Evolutionary conservation across 2,113 vertebrate genomes (phyloP), one percentile per base, ranked within the genome.

Genomic region (Naja naja): DNA sequence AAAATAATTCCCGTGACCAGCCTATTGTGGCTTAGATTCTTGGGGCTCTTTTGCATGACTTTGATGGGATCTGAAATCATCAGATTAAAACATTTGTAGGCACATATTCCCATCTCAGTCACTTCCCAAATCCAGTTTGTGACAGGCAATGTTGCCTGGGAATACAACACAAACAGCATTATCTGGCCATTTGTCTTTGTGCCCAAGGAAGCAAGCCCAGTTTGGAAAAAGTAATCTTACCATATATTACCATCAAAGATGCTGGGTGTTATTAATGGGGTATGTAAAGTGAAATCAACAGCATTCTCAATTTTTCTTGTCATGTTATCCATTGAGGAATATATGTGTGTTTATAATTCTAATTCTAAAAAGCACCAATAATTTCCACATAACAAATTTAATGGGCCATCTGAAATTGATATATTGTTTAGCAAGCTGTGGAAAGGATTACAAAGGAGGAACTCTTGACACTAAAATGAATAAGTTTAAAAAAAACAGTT

Each of bases 301-400:
- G 86, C 43, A 25, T 39, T 45, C 60, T 85, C 25, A 45, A 58
- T 89, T 89, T 85, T 89, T 81, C 64, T 85, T 85, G 47, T 60
- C 86, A 69, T 85, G 25, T 55, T 88, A 88, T 54, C 27, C 49
- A 56, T 43, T 55, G 87, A 92, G 22, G 27, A 23, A 87, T 92
- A 45, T 25, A 27, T 30, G 14, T 43, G 10, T 85, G 64, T 89
- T 89, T 92, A 85, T 56, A 58, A 88, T 54, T 85, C 91, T 55
- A 20, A 58, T 89, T 92, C 69, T 55, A 81, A 92, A 92, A 89
- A 89, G 34, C 54, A 89, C 53, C 56, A 92, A 88, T 89, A 85
- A 85, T 85, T 92, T 92, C 88, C 88, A 85, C 43, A 49, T 85
- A 85, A 56, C 89, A 53, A 85, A 56, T 92, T 89, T 85, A 89